Conservation (phyloP, 2,797 vertebrate species). For the Paguma larvata region DNA sequence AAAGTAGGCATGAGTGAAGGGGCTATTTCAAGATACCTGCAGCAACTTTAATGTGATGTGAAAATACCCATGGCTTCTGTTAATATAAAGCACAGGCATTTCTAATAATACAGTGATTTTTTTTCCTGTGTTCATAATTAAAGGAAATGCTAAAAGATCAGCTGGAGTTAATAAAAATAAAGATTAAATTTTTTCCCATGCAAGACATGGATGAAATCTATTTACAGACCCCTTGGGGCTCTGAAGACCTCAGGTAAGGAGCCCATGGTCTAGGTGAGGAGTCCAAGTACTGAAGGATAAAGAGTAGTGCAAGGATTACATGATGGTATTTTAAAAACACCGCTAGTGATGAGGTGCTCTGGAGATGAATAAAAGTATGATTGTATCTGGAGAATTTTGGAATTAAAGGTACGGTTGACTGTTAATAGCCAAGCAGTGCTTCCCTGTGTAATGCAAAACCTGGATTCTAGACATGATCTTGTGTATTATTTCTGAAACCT, state of each 20-base stretch:
- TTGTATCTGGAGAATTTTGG: constrained; percentile 8
- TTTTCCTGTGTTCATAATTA: background rate
- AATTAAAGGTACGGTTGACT: background rate
- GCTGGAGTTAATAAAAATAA: background rate
- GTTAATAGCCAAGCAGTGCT: background rate
- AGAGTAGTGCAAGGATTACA: background rate
- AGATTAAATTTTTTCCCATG: background rate
- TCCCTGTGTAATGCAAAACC: background rate
- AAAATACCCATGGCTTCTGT: constrained; percentile 1
- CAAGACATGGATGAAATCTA: constrained; percentile 8
- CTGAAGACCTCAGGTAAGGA: background rate
- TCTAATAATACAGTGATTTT: background rate
- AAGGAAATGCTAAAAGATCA: background rate
- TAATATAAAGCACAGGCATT: constrained; percentile 41
- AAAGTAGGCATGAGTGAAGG: background rate
- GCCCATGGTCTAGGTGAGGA: background rate
- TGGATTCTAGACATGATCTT: background rate
- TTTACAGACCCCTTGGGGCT: background rate
- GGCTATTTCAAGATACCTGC: background rate
- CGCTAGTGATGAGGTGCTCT: background rate
- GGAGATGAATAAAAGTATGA: background rate
- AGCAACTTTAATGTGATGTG: constrained; percentile 12
- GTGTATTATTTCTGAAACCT: background rate
- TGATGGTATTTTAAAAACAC: constrained; percentile 33
- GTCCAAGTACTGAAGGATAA: background rate